phyloP scores from a whole-genome alignment of 2,797 vertebrate species.

The Protosalanx chinensis region DNA sequence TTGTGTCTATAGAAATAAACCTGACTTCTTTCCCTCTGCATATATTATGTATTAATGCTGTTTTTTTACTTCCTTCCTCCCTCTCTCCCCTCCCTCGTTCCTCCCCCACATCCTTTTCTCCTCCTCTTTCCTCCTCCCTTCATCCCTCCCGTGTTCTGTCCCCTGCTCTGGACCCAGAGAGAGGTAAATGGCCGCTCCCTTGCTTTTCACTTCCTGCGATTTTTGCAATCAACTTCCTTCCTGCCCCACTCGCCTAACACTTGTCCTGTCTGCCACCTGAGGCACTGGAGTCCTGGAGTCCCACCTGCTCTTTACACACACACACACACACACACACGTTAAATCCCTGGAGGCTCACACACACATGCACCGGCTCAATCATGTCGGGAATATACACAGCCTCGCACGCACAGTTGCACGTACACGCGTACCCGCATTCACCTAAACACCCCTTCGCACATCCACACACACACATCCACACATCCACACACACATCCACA shows the following conservation, averaged over 20 bases:
- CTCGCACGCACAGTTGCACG: background rate
- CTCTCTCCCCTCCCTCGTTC: slow-evolving; percentile 1
- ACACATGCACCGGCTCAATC: background rate
- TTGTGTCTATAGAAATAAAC: background rate
- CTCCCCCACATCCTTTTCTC: background rate
- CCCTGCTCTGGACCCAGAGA: slow-evolving; percentile 64
- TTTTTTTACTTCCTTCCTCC: background rate
- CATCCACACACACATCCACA: background rate
- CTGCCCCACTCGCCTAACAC: slow-evolving; percentile 32
- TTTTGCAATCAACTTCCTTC: slow-evolving; percentile 23
- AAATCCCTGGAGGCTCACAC: background rate
- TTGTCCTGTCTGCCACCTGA: slow-evolving; percentile 21
- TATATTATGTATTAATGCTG: background rate
- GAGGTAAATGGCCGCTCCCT: slow-evolving; percentile 57
- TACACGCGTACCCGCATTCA: background rate
- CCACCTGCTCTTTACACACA: slow-evolving; percentile 36
- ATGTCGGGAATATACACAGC: background rate
- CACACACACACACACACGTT: background rate
- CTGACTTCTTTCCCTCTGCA: background rate
- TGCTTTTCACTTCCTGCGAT: slow-evolving; percentile 28
- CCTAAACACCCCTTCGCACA: background rate
- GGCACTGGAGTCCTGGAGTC: slow-evolving; percentile 28
- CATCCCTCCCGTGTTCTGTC: background rate
- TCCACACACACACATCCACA: background rate
- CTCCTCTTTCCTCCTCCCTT: background rate